Base-by-base conservation (phyloP, 2,888 invertebrate species). In the Drosophila nr. perissopoda region DNA sequence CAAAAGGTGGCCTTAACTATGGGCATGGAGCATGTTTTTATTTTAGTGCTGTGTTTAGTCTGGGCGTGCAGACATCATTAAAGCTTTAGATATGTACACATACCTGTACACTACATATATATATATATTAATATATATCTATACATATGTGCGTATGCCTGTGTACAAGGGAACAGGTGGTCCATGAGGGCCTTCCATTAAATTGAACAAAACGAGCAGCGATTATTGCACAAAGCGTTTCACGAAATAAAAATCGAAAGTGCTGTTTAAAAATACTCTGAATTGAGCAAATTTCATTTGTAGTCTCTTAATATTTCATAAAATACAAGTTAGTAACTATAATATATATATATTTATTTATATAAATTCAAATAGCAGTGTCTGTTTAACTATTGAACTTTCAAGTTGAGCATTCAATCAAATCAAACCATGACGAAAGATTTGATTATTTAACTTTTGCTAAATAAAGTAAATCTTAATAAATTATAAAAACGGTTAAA, bases 41-140 rank as follows among this genome's bases (percentile, higher is more conserved):
- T 76, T 79, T 74, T 75, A 83, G 88, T 80, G 70, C 66, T 86
- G 80, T 84, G 86, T 83, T 77, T 87, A 83, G 83, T 83, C 83
- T 83, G 73, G 66, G 59, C 74, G 64, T 65, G 38, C 69, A 88
- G 74, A 83, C 78, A 74, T 73, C 71, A 49, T 73, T 61, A 62
- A 60, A 21, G 59, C 57, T 60, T 66, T 52, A 67, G 29, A 70
- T 59, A 57, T 18, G 21, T 57, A 31, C 25, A 58, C 16, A 51
- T 18, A 36, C 11, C 27, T n/a, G n/a, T n/a, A 34, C 53, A 56
- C 51, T 8, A 52, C 16, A 21, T 34, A 21, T 34, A 52, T 16
- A 48, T 57, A 13, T 13, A 34, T 66, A 31, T 40, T 31, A 31
- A 13, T 52, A 49, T 33, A 54, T 49, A 1, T 13, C 11, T 42